Evolutionary conservation across 2,797 vertebrate genomes (phyloP).

Genomic region (Geotrypetes seraphini): DNA sequence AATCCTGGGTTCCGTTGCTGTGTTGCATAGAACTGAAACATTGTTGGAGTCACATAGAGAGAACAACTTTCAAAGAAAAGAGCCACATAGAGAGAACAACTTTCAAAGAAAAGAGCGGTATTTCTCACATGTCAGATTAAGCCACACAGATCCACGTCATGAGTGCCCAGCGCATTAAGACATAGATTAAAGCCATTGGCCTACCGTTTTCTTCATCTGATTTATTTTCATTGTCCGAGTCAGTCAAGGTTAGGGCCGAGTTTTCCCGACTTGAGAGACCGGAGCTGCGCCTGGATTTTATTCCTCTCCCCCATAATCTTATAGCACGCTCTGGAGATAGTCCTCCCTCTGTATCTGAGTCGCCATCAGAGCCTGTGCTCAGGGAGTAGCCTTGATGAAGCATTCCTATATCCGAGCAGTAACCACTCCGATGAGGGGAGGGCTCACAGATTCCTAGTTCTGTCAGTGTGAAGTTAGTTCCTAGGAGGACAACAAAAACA

Average conservation of each 20-base stretch:
- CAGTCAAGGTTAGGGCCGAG: slow-evolving; percentile 87
- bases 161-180: not conserved
- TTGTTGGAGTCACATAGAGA: slow-evolving; percentile 2
- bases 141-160: not conserved
- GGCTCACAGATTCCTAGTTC: slow-evolving; percentile 86
- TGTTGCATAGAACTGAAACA: no score
- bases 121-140: not conserved
- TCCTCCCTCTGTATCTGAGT: slow-evolving; percentile 81
- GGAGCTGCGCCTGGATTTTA: slow-evolving; percentile 82
- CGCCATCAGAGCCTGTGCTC: slow-evolving; percentile 72
- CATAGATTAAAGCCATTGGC: slow-evolving; percentile 24
- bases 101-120: slow-evolving; percentile 15
- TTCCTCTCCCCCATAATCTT: slow-evolving; percentile 77
- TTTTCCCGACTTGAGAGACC: slow-evolving; percentile 88
- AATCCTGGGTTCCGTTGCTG: no score
- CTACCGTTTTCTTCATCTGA: slow-evolving; percentile 91
- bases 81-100: slow-evolving; percentile 8
- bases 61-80: slow-evolving; percentile 19
- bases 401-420: slow-evolving; percentile 83
- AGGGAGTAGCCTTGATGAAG: slow-evolving; percentile 84
- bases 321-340: slow-evolving; percentile 86
- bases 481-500: slow-evolving; percentile 23
- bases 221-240: slow-evolving; percentile 90
- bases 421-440: slow-evolving; percentile 65
- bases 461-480: slow-evolving; percentile 82